phyloP scores from a whole-genome alignment of 2,113 vertebrate genomes.

The Motacilla alba region DNA sequence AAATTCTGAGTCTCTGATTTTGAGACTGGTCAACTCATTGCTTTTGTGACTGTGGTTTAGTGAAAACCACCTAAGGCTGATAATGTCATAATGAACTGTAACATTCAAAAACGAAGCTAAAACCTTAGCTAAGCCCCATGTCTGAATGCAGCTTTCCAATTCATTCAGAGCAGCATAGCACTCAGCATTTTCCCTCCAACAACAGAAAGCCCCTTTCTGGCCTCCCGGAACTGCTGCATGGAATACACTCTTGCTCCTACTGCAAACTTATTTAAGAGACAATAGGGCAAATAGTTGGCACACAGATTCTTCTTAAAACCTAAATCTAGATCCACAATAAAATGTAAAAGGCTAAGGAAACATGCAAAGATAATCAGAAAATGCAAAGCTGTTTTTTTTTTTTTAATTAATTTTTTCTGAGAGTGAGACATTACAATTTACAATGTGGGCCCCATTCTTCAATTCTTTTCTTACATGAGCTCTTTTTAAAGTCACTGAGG shows the following conservation, averaged over 20 bases:
- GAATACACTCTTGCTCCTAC: constrained; percentile 3
- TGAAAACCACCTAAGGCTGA: not conserved
- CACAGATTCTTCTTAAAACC: not conserved
- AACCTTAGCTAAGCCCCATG: not conserved
- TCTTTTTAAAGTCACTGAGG: not conserved
- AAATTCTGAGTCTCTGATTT: not conserved
- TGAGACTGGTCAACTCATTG: not conserved
- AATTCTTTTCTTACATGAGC: not conserved
- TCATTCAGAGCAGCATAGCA: constrained; percentile 2
- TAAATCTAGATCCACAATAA: constrained; percentile 4
- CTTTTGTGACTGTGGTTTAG: not conserved
- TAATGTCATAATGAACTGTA: not conserved
- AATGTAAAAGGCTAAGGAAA: not conserved
- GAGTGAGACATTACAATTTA: not conserved
- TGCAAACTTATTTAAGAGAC: constrained; percentile 51
- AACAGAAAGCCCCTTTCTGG: constrained; percentile 44
- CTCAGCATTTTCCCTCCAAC: constrained; percentile 34
- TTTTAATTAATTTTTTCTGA: not conserved
- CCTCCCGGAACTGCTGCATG: not conserved
- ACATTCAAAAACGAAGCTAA: not conserved
- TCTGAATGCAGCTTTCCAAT: constrained; percentile 22
- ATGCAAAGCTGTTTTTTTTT: not conserved
- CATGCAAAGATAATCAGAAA: not conserved
- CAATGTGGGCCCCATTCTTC: not conserved
- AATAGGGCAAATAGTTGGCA: constrained; percentile 31